Conservation (phyloP, 2,888 invertebrate species). For the Heteropelma amictum region DNA sequence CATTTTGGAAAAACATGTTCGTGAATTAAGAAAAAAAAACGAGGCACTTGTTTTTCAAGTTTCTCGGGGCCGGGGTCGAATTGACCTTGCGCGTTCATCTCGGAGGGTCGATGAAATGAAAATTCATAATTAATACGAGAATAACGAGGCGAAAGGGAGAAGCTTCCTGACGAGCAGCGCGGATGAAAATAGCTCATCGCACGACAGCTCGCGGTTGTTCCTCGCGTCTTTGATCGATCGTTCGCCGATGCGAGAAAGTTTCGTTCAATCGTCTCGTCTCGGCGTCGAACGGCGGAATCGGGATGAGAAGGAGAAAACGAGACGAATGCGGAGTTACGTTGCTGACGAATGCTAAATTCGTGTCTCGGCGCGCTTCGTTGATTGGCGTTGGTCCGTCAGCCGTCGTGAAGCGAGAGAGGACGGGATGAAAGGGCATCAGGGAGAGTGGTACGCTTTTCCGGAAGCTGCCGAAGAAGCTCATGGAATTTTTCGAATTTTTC, state of each 20-base stretch:
- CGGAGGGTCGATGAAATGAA: too few species aligned
- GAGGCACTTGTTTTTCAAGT: too few species aligned
- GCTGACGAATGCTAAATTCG: constrained; percentile 59
- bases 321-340: constrained; percentile 2
- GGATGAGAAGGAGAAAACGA: constrained; percentile 14
- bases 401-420: constrained; percentile 51
- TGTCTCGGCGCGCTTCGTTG: constrained; percentile 57
- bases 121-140: neutral
- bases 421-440: constrained; percentile 49
- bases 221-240: constrained; percentile 49
- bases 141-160: neutral
- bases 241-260: constrained; percentile 51
- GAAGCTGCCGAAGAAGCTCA: too few species aligned
- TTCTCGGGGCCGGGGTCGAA: too few species aligned
- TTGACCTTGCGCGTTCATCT: too few species aligned
- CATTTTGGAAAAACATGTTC: neutral
- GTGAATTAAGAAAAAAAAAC: neutral
- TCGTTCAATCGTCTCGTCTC: constrained; percentile 33
- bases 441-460: too few species aligned
- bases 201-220: neutral
- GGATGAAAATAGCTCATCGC: constrained; percentile 41
- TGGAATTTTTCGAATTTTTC: too few species aligned
- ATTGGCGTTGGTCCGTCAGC: constrained; percentile 62
- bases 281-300: neutral
- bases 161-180: constrained; percentile 33